phyloP scores from a whole-genome alignment of 1,140 invertebrate species.

The Drosophila miranda region DNA sequence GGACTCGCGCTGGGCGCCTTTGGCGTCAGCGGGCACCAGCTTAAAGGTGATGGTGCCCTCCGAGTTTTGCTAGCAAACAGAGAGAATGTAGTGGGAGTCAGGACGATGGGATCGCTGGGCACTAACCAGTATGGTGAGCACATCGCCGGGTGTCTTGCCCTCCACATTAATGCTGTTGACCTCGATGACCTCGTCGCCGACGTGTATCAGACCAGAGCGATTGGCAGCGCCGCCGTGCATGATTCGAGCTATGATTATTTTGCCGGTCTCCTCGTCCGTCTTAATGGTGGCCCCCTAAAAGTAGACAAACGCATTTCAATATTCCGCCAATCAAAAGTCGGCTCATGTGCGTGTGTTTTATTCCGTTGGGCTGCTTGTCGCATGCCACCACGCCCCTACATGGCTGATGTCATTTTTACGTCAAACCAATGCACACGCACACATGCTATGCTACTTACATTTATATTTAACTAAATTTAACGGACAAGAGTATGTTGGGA shows the following conservation, averaged over 20 bases:
- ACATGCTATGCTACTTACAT: too few species aligned
- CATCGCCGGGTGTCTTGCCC: conserved; percentile 96
- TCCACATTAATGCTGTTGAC: conserved; percentile 97
- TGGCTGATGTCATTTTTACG: too few species aligned
- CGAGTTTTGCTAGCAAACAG: conserved; percentile 89
- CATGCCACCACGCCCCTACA: too few species aligned
- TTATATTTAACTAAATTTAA: too few species aligned
- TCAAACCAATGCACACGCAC: too few species aligned
- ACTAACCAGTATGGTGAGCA: conserved; percentile 92
- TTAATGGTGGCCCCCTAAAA: conserved; percentile 97
- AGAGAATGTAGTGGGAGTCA: neutral
- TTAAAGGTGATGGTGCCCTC: conserved; percentile 98
- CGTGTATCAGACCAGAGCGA: conserved; percentile 94
- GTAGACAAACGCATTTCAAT: conserved; percentile 40
- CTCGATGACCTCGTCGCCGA: conserved; percentile 96
- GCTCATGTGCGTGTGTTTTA: neutral
- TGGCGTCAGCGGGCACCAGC: conserved; percentile 94
- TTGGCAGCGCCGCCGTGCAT: conserved; percentile 98
- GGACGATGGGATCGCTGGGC: neutral
- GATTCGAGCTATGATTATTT: conserved; percentile 95
- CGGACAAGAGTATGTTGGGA: too few species aligned
- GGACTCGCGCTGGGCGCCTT: conserved; percentile 89
- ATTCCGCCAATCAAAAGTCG: neutral
- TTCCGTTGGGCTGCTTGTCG: too few species aligned
- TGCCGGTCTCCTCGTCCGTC: conserved; percentile 95